Conservation (phyloP, 1,140 invertebrate species). For the Aporrectodea caliginosa region DNA sequence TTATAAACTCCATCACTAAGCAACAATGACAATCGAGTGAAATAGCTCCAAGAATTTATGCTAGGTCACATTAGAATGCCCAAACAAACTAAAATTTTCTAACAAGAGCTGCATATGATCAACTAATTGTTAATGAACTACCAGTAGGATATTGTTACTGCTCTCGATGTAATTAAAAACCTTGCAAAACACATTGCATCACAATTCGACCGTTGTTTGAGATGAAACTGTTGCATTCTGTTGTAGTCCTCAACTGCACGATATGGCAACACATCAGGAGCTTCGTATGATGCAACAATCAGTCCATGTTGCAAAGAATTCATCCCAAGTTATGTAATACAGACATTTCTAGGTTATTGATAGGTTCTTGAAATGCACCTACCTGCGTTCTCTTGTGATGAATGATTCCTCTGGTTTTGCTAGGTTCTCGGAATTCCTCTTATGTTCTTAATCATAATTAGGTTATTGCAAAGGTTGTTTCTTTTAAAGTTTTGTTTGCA, state of each 20-base stretch:
- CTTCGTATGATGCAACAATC: background rate
- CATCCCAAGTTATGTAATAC: background rate
- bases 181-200: no score
- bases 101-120: no score
- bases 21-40: no score
- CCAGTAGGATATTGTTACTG: no score
- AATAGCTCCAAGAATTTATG: no score
- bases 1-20: no score
- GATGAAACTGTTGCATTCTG: no score
- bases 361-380: background rate
- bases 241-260: background rate
- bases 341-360: background rate
- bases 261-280: background rate
- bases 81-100: no score
- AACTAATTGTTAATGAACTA: no score
- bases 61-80: no score
- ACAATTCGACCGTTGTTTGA: no score
- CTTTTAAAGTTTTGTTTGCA: background rate
- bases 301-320: background rate
- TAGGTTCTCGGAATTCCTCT: background rate
- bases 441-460: background rate
- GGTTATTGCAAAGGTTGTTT: background rate
- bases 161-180: no score
- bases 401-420: background rate
- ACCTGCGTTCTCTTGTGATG: background rate